phyloP scores from a whole-genome alignment of 2,797 vertebrate genomes.

The Percopsis omiscomaycus region DNA sequence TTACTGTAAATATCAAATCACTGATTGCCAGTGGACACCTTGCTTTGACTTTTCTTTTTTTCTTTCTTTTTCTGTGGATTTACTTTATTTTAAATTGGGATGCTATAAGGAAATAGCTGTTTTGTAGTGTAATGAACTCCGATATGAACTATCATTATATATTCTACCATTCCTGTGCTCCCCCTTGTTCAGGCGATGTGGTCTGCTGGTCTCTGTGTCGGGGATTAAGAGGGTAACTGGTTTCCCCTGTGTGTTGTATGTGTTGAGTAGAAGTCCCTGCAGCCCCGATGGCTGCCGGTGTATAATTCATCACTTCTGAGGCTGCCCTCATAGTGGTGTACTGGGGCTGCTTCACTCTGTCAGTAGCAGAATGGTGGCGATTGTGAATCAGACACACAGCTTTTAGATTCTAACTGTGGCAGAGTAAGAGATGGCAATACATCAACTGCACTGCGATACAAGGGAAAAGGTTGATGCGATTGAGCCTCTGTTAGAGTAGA shows the following conservation, averaged over 20 bases:
- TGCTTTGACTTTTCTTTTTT: too few species aligned
- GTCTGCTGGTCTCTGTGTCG: conserved; percentile 46
- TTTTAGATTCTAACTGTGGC: conserved; percentile 49
- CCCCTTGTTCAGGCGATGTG: conserved; percentile 35
- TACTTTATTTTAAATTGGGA: too few species aligned
- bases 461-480: conserved; percentile 34
- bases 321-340: conserved; percentile 28
- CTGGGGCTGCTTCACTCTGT: conserved; percentile 60
- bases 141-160: not conserved
- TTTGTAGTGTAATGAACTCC: not conserved
- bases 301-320: conserved; percentile 68
- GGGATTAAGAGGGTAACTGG: conserved; percentile 40
- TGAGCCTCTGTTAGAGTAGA: not conserved
- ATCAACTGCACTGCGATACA: conserved; percentile 41
- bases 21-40: too few species aligned
- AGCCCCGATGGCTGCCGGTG: conserved; percentile 65
- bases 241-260: conserved; percentile 47
- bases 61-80: too few species aligned
- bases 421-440: conserved; percentile 45
- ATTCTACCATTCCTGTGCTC: conserved; percentile 14
- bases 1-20: too few species aligned
- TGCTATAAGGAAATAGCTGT: not conserved
- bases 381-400: conserved; percentile 56
- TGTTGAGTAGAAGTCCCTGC: conserved; percentile 55
- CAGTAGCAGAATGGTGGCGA: conserved; percentile 46